A percentile compares a stretch with the other conserved stretches of the same genome.
phyloP scores from a whole-genome alignment of 2,797 vertebrate species.

The Oreochromis grahami region DNA sequence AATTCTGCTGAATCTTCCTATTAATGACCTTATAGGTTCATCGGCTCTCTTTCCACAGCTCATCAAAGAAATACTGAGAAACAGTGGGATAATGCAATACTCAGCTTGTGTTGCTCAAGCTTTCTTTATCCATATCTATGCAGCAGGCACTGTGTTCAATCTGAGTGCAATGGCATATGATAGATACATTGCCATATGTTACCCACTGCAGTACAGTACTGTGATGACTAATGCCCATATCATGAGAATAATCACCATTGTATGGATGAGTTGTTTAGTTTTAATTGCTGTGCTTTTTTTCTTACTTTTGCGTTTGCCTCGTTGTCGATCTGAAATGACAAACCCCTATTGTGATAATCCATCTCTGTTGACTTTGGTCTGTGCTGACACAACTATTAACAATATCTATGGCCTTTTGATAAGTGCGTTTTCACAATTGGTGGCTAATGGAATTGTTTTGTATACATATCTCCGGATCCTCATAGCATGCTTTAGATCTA shows the following conservation, averaged over 20 bases:
- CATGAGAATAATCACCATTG: constrained; percentile 49
- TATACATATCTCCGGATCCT: constrained; percentile 74
- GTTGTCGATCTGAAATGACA: constrained; percentile 59
- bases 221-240: constrained; percentile 70
- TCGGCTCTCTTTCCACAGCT: constrained; percentile 67
- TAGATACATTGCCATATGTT: constrained; percentile 78
- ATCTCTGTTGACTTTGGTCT: constrained; percentile 65
- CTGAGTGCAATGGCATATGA: constrained; percentile 79
- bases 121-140: constrained; percentile 82
- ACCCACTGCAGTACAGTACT: constrained; percentile 72
- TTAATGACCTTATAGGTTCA: constrained; percentile 72
- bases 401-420: constrained; percentile 69
- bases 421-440: constrained; percentile 30
- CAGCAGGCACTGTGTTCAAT: constrained; percentile 58
- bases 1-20: constrained; percentile 70
- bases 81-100: constrained; percentile 62
- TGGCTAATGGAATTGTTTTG: constrained; percentile 48
- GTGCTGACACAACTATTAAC: constrained; percentile 69
- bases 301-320: constrained; percentile 68
- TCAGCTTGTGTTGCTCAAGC: constrained; percentile 78
- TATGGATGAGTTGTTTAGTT: constrained; percentile 57
- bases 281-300: constrained; percentile 58
- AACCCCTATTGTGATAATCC: constrained; percentile 71
- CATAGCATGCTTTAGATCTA: constrained; percentile 65
- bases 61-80: constrained; percentile 66